Evolutionary conservation across 2,888 invertebrate genomes (phyloP), one percentile per base, ranked within the genome.

Genomic region (Didymodactylos carnosus): DNA sequence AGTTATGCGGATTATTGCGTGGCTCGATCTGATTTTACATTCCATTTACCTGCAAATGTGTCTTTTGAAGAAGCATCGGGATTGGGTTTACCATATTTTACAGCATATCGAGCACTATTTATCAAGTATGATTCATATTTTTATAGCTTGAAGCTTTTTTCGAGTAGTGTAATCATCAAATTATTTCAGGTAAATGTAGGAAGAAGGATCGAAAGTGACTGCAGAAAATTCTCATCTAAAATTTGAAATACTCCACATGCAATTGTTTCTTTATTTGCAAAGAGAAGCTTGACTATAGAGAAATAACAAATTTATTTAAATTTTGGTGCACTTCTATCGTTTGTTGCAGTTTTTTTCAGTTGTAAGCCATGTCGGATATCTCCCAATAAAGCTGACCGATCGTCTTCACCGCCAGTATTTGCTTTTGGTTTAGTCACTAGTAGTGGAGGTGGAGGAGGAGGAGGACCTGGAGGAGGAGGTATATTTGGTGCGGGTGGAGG

Each of bases 11-110:
- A 87, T 77, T 86, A 83, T 77, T 78, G 81, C 4, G 78, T 82
- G 1, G 82, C 82, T 5, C 76, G 80, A 6, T 79, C 80, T 29
- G 77, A 78, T 4, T 76, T 79, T 75, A 80, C 83, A 1, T 83
- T 82, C 76, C 79, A 80, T 73, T 79, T 86, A 72, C 78, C 82
- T 72, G 80, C 81, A 23, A 79, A 79, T 11, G 78, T 87, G 27
- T 80, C 81, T 7, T 86, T 84, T 77, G 79, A 80, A 27, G 83
- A 87, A 79, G 87, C 87, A 40, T 86, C 87, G n/a, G 83, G 82
- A 19, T 76, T 87, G 16, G 86, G 86, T 29, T 80, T 86, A 6
- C 86, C 87, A 0, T 87, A 86, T 79, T 86, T 85, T 79, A 86
- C 87, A 19, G 87, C 87, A 0, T 86, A 86, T 79, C 81, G 85